Base-by-base conservation (phyloP, 2,797 vertebrate species). In the Odontamblyopus lacepedii region DNA sequence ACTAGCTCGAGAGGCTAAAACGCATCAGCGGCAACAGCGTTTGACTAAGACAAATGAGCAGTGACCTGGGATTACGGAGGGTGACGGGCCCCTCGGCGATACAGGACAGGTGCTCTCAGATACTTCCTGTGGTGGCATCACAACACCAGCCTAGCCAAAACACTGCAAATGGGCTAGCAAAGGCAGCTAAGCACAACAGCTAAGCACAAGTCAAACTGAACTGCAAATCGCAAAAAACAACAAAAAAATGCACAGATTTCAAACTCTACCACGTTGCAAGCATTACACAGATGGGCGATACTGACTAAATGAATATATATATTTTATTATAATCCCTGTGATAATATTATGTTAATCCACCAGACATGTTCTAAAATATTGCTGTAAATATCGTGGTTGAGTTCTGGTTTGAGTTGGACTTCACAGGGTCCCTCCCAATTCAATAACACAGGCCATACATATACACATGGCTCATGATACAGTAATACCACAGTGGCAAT, bases 31-130 rank as follows among this genome's bases (percentile, higher is more conserved):
- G 35, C 82, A 82, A 50, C 80, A 73, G 70, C 63, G 73, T 72
- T 79, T 73, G 87, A 89, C 80, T 86, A 85, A 83, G 83, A 90
- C 76, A 83, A 89, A 91, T 85, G 80, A 82, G 77, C 80, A 0
- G 0, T 75, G 82, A 89, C 86, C 85, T 74, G 77, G 72, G 78
- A 71, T 53, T 71, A 83, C 76, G 18, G 64, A 72, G 84, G 85
- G 70, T 83, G 83, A 90, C 81, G 80, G 85, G 85, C 85, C 86
- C 85, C 70, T 79, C 86, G 84, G 90, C 83, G 64, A 72, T 74
- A 57, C 82, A 77, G 83, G 85, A 89, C 76, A 89, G 73, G 74
- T 80, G 71, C 63, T 86, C 61, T 76, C 78, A 77, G 83, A 89
- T 82, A 82, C 77, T 87, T 92, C 84, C 88, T 85, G 85, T 5